Evolutionary conservation across 2,113 vertebrate species (phyloP), one percentile per base, ranked within the genome.

Genomic region (Rhegmatorhina hoffmannsi): DNA sequence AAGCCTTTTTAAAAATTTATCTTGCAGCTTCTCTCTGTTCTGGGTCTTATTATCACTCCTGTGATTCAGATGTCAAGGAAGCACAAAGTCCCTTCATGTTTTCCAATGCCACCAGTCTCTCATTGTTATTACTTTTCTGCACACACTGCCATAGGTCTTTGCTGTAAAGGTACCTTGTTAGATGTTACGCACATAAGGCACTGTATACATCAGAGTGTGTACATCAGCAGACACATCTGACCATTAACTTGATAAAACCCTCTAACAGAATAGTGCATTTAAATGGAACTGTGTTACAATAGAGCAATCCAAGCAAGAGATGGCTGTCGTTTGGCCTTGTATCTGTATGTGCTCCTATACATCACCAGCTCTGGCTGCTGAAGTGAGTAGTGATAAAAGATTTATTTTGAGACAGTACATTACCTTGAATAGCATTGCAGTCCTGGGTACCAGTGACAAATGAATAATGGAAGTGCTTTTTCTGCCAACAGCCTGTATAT

Each of bases 371-470:
- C 72, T 28, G 47, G 68, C 64, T 92, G 84, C 81, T 92, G 74
- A 95, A 95, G 73, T 89, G 89, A 79, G 62, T 66, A 89, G 87
- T 10, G 81, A 91, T 87, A 94, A 69, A 95, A 95, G 79, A 94
- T 95, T 85, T 96, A 95, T 95, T 97, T 83, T 86, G 92, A 88
- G 85, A 84, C 79, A 90, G 82, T 86, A 86, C 93, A 49, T 95
- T 95, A 96, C 92, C 95, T 96, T 92, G 92, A 96, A 95, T 96
- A 94, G 75, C 84, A 95, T 88, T 81, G 85, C 78, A 60, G 72
- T 89, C 90, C 84, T 76, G 81, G 44, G 31, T 78, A 88, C 69
- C 40, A 93, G 80, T 81, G 84, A 86, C 95, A 94, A 92, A 94
- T 91, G 88, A 95, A 94, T 94, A 95, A 96, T 89, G 80, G 83